Base-by-base conservation (phyloP, 1,140 invertebrate genomes). In the Eumaeus atala region DNA sequence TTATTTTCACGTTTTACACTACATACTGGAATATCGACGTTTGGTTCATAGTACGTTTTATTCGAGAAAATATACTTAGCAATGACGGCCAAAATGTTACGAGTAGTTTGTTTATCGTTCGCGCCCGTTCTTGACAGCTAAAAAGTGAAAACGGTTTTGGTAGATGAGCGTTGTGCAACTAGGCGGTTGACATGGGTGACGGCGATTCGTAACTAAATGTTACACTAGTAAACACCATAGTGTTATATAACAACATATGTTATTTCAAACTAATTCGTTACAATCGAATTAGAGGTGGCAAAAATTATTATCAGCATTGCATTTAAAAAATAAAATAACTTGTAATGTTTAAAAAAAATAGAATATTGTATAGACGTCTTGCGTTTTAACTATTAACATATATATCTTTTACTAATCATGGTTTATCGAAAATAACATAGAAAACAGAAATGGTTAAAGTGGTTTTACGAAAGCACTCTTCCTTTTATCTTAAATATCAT, bases 111-210 rank as follows among this genome's bases (percentile, higher is more conserved):
- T 86, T 84, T 87, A 84, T 84, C 80, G 76, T 80, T 83, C 66
- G 72, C 74, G 69, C 60, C 78, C 79, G 83, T 82, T 84, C 84
- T 87, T 87, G 84, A 87, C 84, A 87, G 81, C 84, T 77, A 87
- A 87, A 87, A 87, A 87, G 84, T 87, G 84, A 87, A 87, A 87
- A 84, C 83, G 75, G 70, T 69, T 70, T 70, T 70, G 70, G 80
- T 78, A 70, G 72, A 72, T 77, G 72, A 66, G 74, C 59, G 72
- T 86, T 80, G 80, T 75, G 81, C 84, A 87, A 87, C 78, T 74
- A 72, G 75, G 70, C 73, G 72, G 62, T 50, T 67, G 65, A 68
- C 72, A 71, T 67, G 61, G 70, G 67, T 62, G 68, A 60, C 72
- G 61, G 47, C 55, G n/a, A n/a, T n/a, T 28, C 21, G 21, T 6